Conservation (phyloP, 1,140 invertebrate genomes). For the Nymphalis io region DNA sequence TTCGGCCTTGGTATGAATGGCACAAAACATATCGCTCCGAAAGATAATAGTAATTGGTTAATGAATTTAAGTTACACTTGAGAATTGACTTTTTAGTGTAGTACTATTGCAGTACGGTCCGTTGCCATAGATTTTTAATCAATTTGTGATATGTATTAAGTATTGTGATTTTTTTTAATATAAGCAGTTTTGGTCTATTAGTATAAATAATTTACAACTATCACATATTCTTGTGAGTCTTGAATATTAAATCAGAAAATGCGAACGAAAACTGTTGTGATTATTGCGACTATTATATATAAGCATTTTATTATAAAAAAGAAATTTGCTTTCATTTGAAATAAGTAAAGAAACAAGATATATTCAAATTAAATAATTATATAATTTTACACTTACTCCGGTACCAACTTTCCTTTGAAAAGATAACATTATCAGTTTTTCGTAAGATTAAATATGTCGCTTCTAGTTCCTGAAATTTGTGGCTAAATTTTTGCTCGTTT, state of each 20-base stretch:
- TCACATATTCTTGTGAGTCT: background rate
- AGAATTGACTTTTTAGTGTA: conserved; percentile 4
- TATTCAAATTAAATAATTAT: too few species aligned
- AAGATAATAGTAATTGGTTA: conserved; percentile 38
- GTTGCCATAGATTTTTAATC: conserved; percentile 15
- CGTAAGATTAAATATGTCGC: background rate
- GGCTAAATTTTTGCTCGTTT: background rate
- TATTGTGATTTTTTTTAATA: background rate
- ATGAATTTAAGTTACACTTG: conserved; percentile 42
- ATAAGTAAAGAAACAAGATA: too few species aligned
- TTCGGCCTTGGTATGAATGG: conserved; percentile 76
- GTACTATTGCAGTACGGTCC: background rate
- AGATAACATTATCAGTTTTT: too few species aligned
- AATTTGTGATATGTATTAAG: conserved; percentile 2
- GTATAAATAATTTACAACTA: background rate
- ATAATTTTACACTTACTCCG: too few species aligned
- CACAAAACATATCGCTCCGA: conserved; percentile 43
- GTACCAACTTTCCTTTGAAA: too few species aligned
- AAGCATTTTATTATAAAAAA: too few species aligned
- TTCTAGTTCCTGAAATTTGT: background rate
- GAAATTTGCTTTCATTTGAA: too few species aligned
- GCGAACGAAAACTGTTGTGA: background rate
- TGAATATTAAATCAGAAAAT: background rate
- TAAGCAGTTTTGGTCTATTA: background rate
- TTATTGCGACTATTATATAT: background rate